Conservation (phyloP, 2,113 vertebrate species). For the Sylvilagus bachmani region DNA sequence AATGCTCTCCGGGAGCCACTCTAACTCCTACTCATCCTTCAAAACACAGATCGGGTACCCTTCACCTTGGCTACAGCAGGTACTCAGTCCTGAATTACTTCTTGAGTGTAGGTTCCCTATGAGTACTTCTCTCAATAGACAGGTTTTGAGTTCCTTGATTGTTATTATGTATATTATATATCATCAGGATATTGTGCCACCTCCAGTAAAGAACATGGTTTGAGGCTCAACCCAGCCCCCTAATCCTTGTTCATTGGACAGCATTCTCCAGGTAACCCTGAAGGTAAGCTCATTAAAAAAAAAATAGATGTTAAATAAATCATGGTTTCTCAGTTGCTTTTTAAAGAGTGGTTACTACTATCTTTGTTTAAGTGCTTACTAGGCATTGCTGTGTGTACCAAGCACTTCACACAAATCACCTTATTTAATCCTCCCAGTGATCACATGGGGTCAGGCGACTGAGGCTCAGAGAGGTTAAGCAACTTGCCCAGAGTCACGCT, state of each 20-base stretch:
- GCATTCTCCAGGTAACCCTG: background rate
- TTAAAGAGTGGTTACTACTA: background rate
- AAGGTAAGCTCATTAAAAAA: background rate
- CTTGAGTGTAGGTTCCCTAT: background rate
- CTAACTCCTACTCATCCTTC: background rate
- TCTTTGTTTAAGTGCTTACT: background rate
- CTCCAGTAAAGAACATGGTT: background rate
- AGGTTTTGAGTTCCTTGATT: background rate
- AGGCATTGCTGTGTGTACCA: background rate
- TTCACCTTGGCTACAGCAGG: background rate
- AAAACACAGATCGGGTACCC: background rate
- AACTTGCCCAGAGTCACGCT: background rate
- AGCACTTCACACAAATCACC: background rate
- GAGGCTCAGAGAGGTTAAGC: background rate
- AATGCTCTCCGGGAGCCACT: background rate
- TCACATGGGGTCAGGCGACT: background rate
- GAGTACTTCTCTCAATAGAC: background rate
- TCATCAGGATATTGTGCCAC: background rate
- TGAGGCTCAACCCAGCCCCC: background rate
- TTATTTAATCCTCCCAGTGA: background rate
- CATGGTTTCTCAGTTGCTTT: background rate
- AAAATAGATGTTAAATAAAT: background rate
- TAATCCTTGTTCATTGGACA: fast-evolving
- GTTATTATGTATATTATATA: background rate
- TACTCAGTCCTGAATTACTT: background rate